Evolutionary conservation across 2,888 invertebrate genomes (phyloP).

Genomic region (Melipona beecheii): DNA sequence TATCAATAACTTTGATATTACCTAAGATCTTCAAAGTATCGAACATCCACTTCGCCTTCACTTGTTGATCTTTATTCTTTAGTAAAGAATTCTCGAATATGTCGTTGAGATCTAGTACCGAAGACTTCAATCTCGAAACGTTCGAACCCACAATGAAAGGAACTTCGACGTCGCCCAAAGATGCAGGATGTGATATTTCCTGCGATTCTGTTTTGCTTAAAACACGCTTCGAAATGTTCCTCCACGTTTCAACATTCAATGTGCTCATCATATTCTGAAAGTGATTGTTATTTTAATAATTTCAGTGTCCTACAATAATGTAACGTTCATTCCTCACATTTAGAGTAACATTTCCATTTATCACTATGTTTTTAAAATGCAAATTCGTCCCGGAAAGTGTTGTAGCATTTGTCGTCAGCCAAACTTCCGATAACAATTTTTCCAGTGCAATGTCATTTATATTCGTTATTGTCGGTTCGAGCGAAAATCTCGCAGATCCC

Average conservation of each 20-base stretch:
- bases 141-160: conserved; percentile 62
- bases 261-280: conserved; percentile 85
- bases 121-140: conserved; percentile 61
- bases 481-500: conserved; percentile 84
- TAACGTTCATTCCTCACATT: conserved; percentile 73
- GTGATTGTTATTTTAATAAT: conserved; percentile 4
- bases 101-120: conserved; percentile 78
- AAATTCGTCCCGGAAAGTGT: conserved; percentile 74
- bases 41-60: conserved; percentile 84
- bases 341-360: conserved; percentile 76
- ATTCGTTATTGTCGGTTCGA: conserved; percentile 82
- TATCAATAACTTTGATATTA: conserved; percentile 38
- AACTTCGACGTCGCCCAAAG: conserved; percentile 58
- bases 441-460: conserved; percentile 82
- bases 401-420: conserved; percentile 84
- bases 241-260: conserved; percentile 78
- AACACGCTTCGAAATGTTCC: conserved; percentile 54
- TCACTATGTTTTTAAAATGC: conserved; percentile 77
- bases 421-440: conserved; percentile 82
- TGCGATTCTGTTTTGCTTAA: conserved; percentile 76
- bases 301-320: neutral
- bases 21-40: conserved; percentile 73
- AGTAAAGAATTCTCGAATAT: conserved; percentile 85
- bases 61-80: conserved; percentile 84
- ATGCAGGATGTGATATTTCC: conserved; percentile 56